Percentiles rank a stretch among this genome's conserved stretches.
Conservation (phyloP, 1,140 invertebrate species). For the Teleopsis dalmanni region DNA sequence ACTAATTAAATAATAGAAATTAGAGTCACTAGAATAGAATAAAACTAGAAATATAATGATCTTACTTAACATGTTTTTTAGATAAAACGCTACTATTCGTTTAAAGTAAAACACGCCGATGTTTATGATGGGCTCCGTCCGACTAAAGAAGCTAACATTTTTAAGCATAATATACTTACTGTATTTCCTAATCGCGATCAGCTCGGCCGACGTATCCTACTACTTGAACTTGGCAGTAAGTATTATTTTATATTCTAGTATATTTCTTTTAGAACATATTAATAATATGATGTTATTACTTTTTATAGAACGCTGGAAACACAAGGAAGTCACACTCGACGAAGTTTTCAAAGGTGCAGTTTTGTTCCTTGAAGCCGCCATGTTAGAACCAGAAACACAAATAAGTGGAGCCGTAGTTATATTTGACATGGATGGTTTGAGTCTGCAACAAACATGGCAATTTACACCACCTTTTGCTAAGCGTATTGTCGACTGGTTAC, state of each 20-base stretch:
- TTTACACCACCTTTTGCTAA: constrained; percentile 76
- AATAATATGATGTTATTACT: neutral
- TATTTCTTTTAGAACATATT: neutral
- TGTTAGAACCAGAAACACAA: constrained; percentile 69
- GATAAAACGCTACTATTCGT: constrained; percentile 71
- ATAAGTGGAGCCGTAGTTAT: constrained; percentile 69
- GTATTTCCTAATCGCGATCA: constrained; percentile 71
- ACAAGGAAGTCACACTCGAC: constrained; percentile 66
- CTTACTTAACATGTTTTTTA: constrained; percentile 27
- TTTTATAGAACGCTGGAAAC: constrained; percentile 72
- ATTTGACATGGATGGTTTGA: constrained; percentile 77
- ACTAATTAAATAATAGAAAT: too few species aligned
- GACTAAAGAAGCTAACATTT: constrained; percentile 65
- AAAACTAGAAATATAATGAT: neutral
- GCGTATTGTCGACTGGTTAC: constrained; percentile 72
- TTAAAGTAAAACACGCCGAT: constrained; percentile 67
- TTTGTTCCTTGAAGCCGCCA: constrained; percentile 68
- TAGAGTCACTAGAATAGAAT: too few species aligned
- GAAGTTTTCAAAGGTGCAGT: constrained; percentile 78
- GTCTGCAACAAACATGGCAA: constrained; percentile 70
- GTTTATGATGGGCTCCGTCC: constrained; percentile 63
- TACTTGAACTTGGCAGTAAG: constrained; percentile 73
- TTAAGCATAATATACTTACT: constrained; percentile 67
- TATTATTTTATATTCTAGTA: constrained; percentile 20
- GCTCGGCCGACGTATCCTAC: constrained; percentile 60